phyloP scores from a whole-genome alignment of 2,888 invertebrate species.

The Tryphoninae sp. region DNA sequence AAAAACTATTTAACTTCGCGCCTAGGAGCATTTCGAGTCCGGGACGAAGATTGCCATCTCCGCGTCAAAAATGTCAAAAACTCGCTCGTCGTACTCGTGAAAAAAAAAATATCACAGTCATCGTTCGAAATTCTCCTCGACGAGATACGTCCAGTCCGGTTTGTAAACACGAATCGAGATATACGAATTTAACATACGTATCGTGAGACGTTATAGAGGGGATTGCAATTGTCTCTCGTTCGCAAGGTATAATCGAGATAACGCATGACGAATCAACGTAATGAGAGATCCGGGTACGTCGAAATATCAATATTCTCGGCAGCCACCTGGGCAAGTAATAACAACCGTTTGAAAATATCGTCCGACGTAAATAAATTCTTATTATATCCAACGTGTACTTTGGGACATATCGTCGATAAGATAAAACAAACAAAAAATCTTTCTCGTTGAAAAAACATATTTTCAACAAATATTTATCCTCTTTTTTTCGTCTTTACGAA shows the following conservation, averaged over 20 bases:
- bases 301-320: not conserved
- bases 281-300: slow-evolving; percentile 28
- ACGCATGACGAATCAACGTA: not conserved
- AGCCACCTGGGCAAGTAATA: not conserved
- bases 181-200: not conserved
- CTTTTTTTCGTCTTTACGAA: too few relatives aligned
- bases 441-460: too few relatives aligned
- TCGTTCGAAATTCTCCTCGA: not conserved
- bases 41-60: slow-evolving; percentile 1
- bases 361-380: too few relatives aligned
- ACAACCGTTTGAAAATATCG: not conserved
- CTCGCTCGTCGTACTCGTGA: not conserved
- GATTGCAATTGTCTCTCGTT: not conserved
- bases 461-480: too few relatives aligned
- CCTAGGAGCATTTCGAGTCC: not conserved
- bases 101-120: not conserved
- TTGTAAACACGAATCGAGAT: not conserved
- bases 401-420: too few relatives aligned
- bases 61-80: slow-evolving; percentile 17
- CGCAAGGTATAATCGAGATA: not conserved
- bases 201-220: not conserved
- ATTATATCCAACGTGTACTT: too few relatives aligned
- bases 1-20: not conserved
- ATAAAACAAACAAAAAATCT: too few relatives aligned
- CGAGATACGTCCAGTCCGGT: not conserved